Conservation (phyloP, 2,113 vertebrate species). For the Ursus arctos region DNA sequence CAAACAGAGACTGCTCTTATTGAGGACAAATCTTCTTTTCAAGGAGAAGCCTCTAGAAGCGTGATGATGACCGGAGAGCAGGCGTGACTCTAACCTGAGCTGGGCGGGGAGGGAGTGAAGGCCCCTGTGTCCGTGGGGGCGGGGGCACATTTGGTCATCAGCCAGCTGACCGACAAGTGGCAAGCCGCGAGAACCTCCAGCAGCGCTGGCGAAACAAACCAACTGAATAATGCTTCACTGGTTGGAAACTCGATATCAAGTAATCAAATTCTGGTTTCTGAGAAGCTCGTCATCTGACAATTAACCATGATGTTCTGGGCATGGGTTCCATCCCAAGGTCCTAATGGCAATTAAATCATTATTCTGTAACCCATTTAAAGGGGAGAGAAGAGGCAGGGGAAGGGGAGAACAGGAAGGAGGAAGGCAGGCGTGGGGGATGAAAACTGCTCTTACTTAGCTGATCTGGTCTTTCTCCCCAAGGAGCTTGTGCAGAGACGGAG, state of each 20-base stretch:
- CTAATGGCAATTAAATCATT: not conserved
- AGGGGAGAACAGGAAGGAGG: not conserved
- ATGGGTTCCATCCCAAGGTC: not conserved
- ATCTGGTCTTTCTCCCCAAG: not conserved
- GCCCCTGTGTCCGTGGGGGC: not conserved
- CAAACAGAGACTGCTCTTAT: not conserved
- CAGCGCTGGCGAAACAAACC: not conserved
- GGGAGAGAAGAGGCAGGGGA: not conserved
- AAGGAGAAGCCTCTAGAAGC: not conserved
- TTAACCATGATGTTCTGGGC: not conserved
- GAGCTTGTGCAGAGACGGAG: not conserved
- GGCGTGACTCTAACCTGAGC: not conserved
- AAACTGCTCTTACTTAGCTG: not conserved
- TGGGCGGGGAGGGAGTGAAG: not conserved
- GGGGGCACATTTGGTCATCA: not conserved
- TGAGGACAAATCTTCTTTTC: not conserved
- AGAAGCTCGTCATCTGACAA: not conserved
- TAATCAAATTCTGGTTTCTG: constrained; percentile 9
- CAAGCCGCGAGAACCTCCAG: fast-evolving
- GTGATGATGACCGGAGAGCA: not conserved
- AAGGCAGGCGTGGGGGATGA: not conserved
- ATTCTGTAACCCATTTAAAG: not conserved
- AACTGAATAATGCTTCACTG: not conserved
- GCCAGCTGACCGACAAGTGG: not conserved
- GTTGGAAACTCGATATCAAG: not conserved